A percentile compares a stretch with the other conserved stretches of the same genome.
These are phyloP conservation scores for Bubo bubo DNA, from an alignment of 2,113 vertebrate genomes.

Conservation along the genomic window DNA sequence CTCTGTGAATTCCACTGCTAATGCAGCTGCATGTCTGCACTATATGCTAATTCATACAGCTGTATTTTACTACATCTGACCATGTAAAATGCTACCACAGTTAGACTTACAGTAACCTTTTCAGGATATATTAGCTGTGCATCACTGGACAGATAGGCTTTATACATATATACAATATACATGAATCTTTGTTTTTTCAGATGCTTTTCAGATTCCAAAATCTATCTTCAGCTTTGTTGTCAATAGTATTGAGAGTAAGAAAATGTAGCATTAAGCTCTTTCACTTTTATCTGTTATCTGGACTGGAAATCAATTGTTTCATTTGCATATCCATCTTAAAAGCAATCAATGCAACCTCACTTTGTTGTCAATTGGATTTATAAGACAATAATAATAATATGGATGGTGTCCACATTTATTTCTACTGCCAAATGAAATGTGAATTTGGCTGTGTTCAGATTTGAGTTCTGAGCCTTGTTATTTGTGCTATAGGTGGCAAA, in stretches of 20 bases:
- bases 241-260: neutral
- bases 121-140: neutral
- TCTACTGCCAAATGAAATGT: neutral
- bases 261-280: constrained; percentile 9
- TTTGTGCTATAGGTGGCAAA: neutral
- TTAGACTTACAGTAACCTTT: neutral
- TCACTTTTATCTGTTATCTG: neutral
- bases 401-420: neutral
- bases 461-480: neutral
- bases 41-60: neutral
- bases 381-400: neutral
- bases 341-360: neutral
- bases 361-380: neutral
- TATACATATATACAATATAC: neutral
- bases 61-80: neutral
- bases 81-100: neutral
- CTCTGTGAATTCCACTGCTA: neutral
- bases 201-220: neutral
- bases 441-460: neutral
- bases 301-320: neutral
- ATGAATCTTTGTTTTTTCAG: neutral
- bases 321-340: neutral
- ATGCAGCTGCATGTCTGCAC: neutral
- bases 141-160: neutral
- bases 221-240: neutral